Conservation (phyloP, 2,888 invertebrate genomes). For the Masnerella sp. region DNA sequence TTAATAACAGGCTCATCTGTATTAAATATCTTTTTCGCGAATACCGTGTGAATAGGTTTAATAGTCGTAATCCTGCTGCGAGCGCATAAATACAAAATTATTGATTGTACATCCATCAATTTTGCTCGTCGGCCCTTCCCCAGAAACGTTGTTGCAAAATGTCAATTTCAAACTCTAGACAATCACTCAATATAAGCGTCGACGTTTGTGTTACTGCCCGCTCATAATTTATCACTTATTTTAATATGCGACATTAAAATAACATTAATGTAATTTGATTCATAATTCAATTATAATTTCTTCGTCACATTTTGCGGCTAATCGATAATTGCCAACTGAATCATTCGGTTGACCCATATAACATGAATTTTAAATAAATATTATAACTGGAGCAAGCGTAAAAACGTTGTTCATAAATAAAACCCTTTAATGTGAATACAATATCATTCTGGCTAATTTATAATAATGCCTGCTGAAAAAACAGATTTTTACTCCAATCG, state of each 20-base stretch:
- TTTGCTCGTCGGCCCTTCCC: not conserved
- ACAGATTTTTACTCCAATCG: no score
- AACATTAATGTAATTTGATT: conserved; percentile 34
- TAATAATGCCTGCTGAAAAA: no score
- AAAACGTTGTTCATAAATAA: not conserved
- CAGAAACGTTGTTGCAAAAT: conserved; percentile 17
- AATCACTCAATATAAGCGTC: conserved; percentile 25
- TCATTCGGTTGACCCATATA: conserved; percentile 28
- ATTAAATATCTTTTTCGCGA: conserved; percentile 8
- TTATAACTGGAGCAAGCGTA: not conserved
- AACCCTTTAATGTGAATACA: not conserved
- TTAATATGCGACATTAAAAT: conserved; percentile 35
- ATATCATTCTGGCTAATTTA: not conserved
- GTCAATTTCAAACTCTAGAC: conserved; percentile 5
- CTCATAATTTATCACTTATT: conserved; percentile 35
- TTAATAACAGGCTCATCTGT: conserved; percentile 38
- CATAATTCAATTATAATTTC: conserved; percentile 32
- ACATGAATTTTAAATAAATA: conserved; percentile 20
- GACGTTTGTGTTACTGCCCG: conserved; percentile 14
- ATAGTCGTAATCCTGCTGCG: not conserved
- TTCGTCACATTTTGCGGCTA: not conserved
- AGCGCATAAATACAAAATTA: not conserved
- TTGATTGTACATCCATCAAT: conserved; percentile 29
- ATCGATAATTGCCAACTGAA: conserved; percentile 23
- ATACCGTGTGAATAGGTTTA: conserved; percentile 9